Evolutionary conservation across 2,888 invertebrate genomes (phyloP).

Genomic region (Rotaria sp.): DNA sequence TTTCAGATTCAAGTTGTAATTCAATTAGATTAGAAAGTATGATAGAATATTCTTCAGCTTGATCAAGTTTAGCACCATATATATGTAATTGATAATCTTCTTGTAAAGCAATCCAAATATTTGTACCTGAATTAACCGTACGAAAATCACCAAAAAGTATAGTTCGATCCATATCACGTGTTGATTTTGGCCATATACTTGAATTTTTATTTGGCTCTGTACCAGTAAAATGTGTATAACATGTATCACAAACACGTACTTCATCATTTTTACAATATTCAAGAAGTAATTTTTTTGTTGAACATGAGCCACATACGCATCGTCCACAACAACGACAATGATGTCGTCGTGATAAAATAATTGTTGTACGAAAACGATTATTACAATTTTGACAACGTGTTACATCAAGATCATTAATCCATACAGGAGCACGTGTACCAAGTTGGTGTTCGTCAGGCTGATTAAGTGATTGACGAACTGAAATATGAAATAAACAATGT

Average conservation of each 20-base stretch:
- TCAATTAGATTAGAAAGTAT: neutral
- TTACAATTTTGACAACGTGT: conserved; percentile 13
- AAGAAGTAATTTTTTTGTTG: neutral
- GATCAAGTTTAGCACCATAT: conserved; percentile 16
- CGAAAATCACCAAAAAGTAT: conserved; percentile 17
- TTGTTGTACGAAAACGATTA: neutral
- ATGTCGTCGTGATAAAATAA: neutral
- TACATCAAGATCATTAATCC: conserved; percentile 6
- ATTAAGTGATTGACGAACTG: neutral
- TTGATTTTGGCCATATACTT: neutral
- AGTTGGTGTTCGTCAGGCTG: neutral
- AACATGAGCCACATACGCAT: neutral
- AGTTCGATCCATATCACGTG: neutral
- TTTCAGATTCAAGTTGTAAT: neutral
- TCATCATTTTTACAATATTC: conserved; percentile 5
- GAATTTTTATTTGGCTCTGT: neutral
- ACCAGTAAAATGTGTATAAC: neutral
- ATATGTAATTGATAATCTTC: conserved; percentile 24
- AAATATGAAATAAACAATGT: neutral
- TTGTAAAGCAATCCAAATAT: neutral
- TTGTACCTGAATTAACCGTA: neutral
- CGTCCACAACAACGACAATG: neutral
- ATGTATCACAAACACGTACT: neutral
- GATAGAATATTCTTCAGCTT: conserved; percentile 1
- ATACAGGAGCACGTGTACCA: neutral